These are phyloP conservation scores for Planococcus citri DNA, from an alignment of 1,140 invertebrate genomes.

Conservation along the genomic window DNA sequence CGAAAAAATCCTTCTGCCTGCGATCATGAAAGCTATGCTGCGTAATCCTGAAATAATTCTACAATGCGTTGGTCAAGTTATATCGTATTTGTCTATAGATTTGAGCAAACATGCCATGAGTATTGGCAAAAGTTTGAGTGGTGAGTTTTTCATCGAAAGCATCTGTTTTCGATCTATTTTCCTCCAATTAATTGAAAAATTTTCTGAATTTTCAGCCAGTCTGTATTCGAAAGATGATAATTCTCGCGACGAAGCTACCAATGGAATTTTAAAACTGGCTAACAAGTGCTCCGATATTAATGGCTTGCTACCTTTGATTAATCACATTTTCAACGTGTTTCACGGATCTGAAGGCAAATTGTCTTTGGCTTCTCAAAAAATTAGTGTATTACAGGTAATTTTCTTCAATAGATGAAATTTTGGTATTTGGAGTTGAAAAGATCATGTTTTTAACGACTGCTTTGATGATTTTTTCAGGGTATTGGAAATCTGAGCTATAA, in stretches of 20 bases:
- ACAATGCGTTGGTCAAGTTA: constrained; percentile 59
- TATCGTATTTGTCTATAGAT: constrained; percentile 58
- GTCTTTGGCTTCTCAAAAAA: constrained; percentile 73
- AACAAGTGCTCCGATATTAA: constrained; percentile 54
- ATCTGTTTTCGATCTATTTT: background rate
- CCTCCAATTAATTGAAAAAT: background rate
- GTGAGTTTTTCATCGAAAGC: constrained; percentile 36
- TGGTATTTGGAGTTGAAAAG: background rate
- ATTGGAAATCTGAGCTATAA: constrained; percentile 69
- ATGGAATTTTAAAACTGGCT: constrained; percentile 54
- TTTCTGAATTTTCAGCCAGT: constrained; percentile 43
- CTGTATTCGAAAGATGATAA: constrained; percentile 70
- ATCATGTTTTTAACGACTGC: background rate
- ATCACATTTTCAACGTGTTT: constrained; percentile 66
- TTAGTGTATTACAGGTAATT: constrained; percentile 66
- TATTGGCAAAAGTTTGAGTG: constrained; percentile 66
- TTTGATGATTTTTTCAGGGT: constrained; percentile 39
- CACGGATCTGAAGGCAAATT: constrained; percentile 87
- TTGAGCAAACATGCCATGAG: constrained; percentile 65
- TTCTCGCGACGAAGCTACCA: constrained; percentile 53
- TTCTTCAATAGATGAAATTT: no score
- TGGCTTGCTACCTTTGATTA: constrained; percentile 53
- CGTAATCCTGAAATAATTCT: constrained; percentile 85
- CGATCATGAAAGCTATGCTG: constrained; percentile 83
- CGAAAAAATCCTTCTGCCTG: constrained; percentile 58